A percentile compares a stretch with the other conserved stretches of the same genome.
These are phyloP conservation scores for Anas platyrhynchos DNA, from an alignment of 2,113 vertebrate species.

Conservation along the genomic window DNA sequence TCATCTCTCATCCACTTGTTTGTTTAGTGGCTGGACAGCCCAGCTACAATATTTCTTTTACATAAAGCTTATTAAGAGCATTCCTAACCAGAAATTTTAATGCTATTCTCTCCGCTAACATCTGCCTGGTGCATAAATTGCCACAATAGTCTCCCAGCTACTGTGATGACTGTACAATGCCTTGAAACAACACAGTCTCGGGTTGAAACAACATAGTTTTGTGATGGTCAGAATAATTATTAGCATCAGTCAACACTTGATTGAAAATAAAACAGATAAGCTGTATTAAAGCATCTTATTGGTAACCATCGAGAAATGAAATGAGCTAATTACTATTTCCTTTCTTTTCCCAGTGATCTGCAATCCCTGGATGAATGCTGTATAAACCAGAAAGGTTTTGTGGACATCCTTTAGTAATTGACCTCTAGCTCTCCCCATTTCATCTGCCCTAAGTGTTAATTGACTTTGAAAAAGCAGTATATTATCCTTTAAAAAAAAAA, in stretches of 20 bases:
- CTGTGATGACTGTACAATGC: neutral
- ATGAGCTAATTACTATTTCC: constrained; percentile 79
- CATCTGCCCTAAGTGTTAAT: constrained; percentile 84
- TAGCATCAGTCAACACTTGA: neutral
- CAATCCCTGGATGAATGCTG: constrained; percentile 71
- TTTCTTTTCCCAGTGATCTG: constrained; percentile 69
- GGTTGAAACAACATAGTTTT: neutral
- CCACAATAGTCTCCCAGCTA: neutral
- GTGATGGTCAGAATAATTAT: neutral
- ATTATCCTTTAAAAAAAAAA: constrained; percentile 76
- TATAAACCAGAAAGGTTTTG: constrained; percentile 71
- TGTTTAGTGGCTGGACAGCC: neutral
- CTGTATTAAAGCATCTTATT: constrained; percentile 69
- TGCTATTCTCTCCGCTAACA: neutral
- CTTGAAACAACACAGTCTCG: neutral
- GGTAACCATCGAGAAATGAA: constrained; percentile 72
- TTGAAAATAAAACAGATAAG: constrained; percentile 66
- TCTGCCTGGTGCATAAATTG: constrained; percentile 22
- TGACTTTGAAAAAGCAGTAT: constrained; percentile 85
- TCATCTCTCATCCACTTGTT: neutral
- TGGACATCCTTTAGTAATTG: constrained; percentile 77
- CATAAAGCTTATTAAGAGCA: neutral
- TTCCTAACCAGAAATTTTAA: neutral
- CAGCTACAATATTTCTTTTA: neutral
- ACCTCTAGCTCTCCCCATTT: constrained; percentile 80